phyloP scores from a whole-genome alignment of 2,797 vertebrate genomes.

The Chaenodraco wilsoni region DNA sequence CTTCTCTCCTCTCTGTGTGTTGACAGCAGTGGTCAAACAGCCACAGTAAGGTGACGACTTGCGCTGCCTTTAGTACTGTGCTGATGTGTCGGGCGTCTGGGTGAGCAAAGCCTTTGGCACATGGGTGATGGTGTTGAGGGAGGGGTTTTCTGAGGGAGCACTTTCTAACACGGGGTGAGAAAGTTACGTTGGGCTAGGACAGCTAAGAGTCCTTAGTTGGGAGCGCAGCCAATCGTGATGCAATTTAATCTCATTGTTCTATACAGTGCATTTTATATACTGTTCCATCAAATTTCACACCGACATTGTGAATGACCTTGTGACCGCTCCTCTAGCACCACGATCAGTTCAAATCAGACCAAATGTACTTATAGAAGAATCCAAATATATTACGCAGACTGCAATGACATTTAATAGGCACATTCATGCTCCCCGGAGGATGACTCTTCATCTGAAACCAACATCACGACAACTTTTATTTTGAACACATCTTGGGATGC shows the following conservation, averaged over 20 bases:
- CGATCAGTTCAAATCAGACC: no score
- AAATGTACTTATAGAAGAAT: no score
- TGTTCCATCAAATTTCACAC: no score
- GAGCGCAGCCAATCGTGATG: not conserved
- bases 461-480: no score
- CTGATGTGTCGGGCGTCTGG: constrained; percentile 34
- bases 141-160: constrained; percentile 17
- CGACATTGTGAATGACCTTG: no score
- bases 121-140: constrained; percentile 16
- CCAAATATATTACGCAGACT: no score
- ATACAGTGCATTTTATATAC: not conserved
- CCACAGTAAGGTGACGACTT: constrained; percentile 48
- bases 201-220: not conserved
- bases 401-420: no score
- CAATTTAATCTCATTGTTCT: not conserved
- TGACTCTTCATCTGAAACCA: no score
- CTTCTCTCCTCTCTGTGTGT: constrained; percentile 54
- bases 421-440: no score
- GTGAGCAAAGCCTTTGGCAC: constrained; percentile 44
- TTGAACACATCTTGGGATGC: no score
- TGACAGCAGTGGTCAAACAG: constrained; percentile 63
- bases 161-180: not conserved
- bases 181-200: not conserved
- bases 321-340: no score
- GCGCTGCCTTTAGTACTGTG: constrained; percentile 31